Conservation (phyloP, 2,113 vertebrate species). For the Motacilla alba region DNA sequence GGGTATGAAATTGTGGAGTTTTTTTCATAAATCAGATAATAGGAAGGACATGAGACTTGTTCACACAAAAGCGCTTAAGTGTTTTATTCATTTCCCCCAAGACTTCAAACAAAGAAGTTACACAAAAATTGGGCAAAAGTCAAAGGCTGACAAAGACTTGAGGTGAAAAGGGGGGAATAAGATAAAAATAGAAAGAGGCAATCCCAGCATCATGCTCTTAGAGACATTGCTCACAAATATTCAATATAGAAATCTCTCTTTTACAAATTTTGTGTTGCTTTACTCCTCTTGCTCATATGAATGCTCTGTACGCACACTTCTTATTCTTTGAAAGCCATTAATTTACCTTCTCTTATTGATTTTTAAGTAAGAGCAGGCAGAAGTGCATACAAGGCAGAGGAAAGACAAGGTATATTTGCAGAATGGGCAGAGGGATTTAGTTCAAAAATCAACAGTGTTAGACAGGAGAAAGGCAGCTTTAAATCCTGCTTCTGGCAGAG, state of each 20-base stretch:
- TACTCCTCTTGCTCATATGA: not conserved
- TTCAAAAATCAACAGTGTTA: not conserved
- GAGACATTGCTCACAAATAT: not conserved
- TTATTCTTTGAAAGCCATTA: not conserved
- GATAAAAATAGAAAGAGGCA: not conserved
- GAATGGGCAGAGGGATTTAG: not conserved
- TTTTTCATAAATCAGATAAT: not conserved
- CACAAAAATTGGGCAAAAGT: not conserved
- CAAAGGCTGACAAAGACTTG: not conserved
- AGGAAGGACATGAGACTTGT: not conserved
- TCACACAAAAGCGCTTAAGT: not conserved
- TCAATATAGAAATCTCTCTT: not conserved
- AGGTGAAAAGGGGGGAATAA: not conserved
- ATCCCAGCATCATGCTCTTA: not conserved
- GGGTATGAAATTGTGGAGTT: not conserved
- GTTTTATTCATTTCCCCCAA: not conserved
- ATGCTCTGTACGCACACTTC: not conserved
- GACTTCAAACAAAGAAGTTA: not conserved
- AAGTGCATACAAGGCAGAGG: not conserved
- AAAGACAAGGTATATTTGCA: not conserved
- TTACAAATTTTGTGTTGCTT: not conserved
- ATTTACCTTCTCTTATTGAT: not conserved
- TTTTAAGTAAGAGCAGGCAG: not conserved
- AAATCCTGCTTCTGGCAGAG: not conserved
- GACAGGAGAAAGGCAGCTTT: not conserved